Base-by-base conservation (phyloP, 1,140 invertebrate genomes). In the Danaus plexippus region DNA sequence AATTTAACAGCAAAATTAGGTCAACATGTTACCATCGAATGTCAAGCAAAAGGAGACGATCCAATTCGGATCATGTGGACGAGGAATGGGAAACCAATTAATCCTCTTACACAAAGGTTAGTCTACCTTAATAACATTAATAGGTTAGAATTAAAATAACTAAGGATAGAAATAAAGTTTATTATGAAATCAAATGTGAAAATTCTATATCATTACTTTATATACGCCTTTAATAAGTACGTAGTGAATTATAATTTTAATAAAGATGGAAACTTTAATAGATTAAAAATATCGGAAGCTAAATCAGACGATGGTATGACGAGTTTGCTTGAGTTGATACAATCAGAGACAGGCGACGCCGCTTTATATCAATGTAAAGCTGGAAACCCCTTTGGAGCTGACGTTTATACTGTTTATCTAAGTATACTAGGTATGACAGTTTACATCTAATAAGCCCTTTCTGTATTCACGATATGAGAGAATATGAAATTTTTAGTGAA, bases 301-400 rank as follows among this genome's bases (percentile, higher is more conserved):
- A 91, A 92, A 67, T 88, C 89, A 4, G 89, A 91, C 11, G 90
- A 88, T 52, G 91, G 91, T 9, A 77, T 91, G 15, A 90, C 90
- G 18, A 91, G 89, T 32, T 88, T 90, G 63, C 63, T 92, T 48
- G 89, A 91, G 18, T 76, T 92, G 13, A 77, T 87, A 22, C 88
- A 88, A 40, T 90, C 89, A 18, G 91, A 92, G 76, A 89, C 92
- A 9, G 90, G 90, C 57, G 95, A 97, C 75, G 94, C 94, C 1
- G 95, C 94, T 0, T 88, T 93, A 32, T 97, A 97, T 79, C 92
- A 92, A 45, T 98, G 96, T 74, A 90, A 91, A 6, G 95, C 95
- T 0, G 91, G 92, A 49, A 97, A 98, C 78, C 91, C 91, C 0
- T 95, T 92, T 70, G 96, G 96, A 4, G 91, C 92, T 45, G 95